These are phyloP conservation scores for Macrotis lagotis DNA, from an alignment of 2,113 vertebrate species.

Conservation along the genomic window DNA sequence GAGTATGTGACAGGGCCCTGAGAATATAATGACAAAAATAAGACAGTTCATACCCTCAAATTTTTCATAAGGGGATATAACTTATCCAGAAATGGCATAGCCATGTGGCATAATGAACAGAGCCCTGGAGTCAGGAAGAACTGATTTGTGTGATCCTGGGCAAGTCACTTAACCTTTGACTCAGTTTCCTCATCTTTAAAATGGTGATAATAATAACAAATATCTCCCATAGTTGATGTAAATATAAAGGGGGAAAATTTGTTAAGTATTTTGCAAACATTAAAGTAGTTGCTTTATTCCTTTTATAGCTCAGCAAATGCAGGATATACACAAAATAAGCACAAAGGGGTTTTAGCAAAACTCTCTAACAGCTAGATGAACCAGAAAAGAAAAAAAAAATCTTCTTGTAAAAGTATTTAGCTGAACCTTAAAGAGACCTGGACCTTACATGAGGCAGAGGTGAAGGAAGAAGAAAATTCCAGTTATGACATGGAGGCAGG, in stretches of 20 bases:
- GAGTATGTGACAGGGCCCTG: background rate
- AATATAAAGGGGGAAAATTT: background rate
- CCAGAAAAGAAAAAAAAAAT: background rate
- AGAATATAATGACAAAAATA: background rate
- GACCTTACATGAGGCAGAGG: background rate
- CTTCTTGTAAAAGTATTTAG: background rate
- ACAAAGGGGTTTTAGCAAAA: background rate
- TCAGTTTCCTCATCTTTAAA: background rate
- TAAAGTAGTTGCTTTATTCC: background rate
- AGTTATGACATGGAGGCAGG: background rate
- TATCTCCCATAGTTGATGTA: background rate
- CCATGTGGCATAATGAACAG: background rate
- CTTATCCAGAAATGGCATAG: background rate
- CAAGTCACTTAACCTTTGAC: background rate
- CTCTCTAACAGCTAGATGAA: background rate
- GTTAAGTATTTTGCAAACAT: background rate
- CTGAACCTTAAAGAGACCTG: background rate
- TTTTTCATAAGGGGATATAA: background rate
- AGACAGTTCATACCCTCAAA: background rate
- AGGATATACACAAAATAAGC: background rate
- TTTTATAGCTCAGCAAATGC: background rate
- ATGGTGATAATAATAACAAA: background rate
- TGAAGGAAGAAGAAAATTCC: background rate
- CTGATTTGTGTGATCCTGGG: background rate
- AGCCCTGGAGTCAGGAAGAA: background rate